Base-by-base conservation (phyloP, 2,113 vertebrate genomes). In the Gymnarchus niloticus region DNA sequence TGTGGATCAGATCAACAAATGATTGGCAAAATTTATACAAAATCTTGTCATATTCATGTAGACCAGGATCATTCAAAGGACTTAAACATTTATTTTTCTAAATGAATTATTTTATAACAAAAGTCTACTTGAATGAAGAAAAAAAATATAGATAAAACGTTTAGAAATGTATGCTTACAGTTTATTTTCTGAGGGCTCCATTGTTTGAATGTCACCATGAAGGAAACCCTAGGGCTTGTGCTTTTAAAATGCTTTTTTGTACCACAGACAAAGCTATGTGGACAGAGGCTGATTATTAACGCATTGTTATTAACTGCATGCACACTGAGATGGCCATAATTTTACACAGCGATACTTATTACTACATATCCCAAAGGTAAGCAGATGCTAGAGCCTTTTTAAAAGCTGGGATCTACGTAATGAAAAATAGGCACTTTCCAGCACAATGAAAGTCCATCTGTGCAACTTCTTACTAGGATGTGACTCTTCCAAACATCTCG, bases 211-310 rank as follows among this genome's bases (percentile, higher is more conserved):
- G 65, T 73, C 65, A 73, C 33, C 1, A 33, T 17, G 65, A 73
- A 2, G 19, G 65, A 73, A 33, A 41, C 65, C 65, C 41, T 73
- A 73, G 41, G 41, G 33, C 41, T 41, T 41, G 65, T 41, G 65
- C 65, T 73, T 73, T 41, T 73, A 73, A 73, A 73, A 73, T 73
- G 41, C 33, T 73, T 73, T 69, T 69, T 73, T 73, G 65, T 73
- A 73, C 65, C 41, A n/a, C n/a, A n/a, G n/a, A n/a, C n/a, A 33
- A 37, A 73, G 65, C 65, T 37, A 33, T 9, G 4, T 41, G 65
- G 33, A 73, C 41, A 33, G 65, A 73, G n/a, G 28, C 33, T 73
- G 65, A 73, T 73, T 73, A 73, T 37, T 73, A 73, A 73, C 41
- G 33, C 33, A 73, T 73, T 37, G 33, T 41, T 28, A 33, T 28